A percentile compares a stretch with the other conserved stretches of the same genome.
These are phyloP conservation scores for Rhamnusium bicolor DNA, from an alignment of 2,888 invertebrate genomes.

Conservation along the genomic window DNA sequence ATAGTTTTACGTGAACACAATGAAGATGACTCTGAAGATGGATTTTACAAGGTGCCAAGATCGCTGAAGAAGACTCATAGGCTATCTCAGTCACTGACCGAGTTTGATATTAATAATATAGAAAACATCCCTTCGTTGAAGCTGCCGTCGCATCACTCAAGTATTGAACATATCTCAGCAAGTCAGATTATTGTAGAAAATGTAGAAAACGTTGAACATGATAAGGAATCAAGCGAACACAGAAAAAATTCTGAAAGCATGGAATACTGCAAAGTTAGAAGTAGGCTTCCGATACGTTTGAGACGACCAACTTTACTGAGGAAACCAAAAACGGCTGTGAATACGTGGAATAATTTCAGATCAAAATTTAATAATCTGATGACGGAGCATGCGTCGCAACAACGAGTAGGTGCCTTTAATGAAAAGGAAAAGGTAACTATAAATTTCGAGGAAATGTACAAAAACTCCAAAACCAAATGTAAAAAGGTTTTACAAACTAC, in stretches of 20 bases:
- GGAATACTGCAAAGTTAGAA: slow-evolving; percentile 62
- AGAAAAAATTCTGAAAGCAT: slow-evolving; percentile 50
- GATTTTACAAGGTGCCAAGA: slow-evolving; percentile 68
- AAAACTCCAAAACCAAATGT: slow-evolving; percentile 68
- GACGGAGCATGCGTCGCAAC: slow-evolving; percentile 66
- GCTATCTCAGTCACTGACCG: slow-evolving; percentile 66
- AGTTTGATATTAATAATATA: slow-evolving; percentile 63
- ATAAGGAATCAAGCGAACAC: slow-evolving; percentile 27
- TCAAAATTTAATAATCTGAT: slow-evolving; percentile 66
- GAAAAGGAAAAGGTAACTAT: slow-evolving; percentile 64
- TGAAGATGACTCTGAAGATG: slow-evolving; percentile 55
- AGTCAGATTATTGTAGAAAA: slow-evolving; percentile 61
- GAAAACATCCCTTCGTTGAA: slow-evolving; percentile 39
- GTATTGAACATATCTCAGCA: slow-evolving; percentile 68
- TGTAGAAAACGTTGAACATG: slow-evolving; percentile 28
- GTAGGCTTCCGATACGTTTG: slow-evolving; percentile 61
- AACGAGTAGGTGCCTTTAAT: slow-evolving; percentile 66
- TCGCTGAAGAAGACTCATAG: slow-evolving; percentile 59
- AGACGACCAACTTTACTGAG: slow-evolving; percentile 60
- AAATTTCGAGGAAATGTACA: slow-evolving; percentile 68
- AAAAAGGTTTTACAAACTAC: slow-evolving; percentile 65
- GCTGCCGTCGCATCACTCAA: slow-evolving; percentile 61
- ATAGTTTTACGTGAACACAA: slow-evolving; percentile 54
- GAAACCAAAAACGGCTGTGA: slow-evolving; percentile 64
- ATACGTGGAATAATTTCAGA: slow-evolving; percentile 65